Evolutionary conservation across 2,888 invertebrate genomes (phyloP).

Genomic region (Noctua comes): DNA sequence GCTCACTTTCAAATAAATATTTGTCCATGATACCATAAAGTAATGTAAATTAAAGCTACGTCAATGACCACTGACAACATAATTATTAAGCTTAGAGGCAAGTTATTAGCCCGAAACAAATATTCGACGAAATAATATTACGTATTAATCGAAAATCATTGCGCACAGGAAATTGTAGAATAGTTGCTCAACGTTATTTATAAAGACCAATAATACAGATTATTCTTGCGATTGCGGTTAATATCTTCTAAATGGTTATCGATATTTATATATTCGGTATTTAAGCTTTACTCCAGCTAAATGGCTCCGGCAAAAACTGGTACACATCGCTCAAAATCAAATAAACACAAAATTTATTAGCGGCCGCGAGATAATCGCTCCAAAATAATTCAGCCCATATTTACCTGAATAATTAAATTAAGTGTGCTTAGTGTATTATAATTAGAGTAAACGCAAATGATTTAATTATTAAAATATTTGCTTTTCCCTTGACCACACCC

Average conservation of each 20-base stretch:
- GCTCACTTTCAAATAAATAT: slow-evolving; percentile 21
- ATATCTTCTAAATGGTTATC: slow-evolving; percentile 40
- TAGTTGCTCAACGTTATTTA: slow-evolving; percentile 38
- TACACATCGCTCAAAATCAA: slow-evolving; percentile 21
- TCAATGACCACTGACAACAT: slow-evolving; percentile 40
- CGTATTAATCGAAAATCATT: slow-evolving; percentile 55
- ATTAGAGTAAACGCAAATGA: slow-evolving; percentile 27
- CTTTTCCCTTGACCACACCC: slow-evolving; percentile 35
- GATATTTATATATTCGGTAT: slow-evolving; percentile 29
- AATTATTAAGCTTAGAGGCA: slow-evolving; percentile 41
- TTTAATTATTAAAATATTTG: slow-evolving; percentile 24
- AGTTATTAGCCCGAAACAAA: slow-evolving; percentile 36
- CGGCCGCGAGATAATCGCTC: slow-evolving; percentile 1
- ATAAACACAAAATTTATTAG: slow-evolving; percentile 18
- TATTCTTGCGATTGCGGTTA: slow-evolving; percentile 38
- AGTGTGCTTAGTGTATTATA: slow-evolving; percentile 25
- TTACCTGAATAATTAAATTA: slow-evolving; percentile 40
- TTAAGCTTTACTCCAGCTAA: slow-evolving; percentile 12
- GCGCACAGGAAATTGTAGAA: slow-evolving; percentile 57
- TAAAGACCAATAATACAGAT: slow-evolving; percentile 34
- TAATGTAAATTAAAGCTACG: slow-evolving; percentile 34
- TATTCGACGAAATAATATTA: slow-evolving; percentile 37
- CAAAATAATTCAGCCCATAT: slow-evolving; percentile 13
- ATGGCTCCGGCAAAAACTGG: slow-evolving; percentile 1
- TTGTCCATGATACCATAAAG: background rate